Conservation (phyloP, 2,888 invertebrate genomes). For the Bugulina stolonifera region DNA sequence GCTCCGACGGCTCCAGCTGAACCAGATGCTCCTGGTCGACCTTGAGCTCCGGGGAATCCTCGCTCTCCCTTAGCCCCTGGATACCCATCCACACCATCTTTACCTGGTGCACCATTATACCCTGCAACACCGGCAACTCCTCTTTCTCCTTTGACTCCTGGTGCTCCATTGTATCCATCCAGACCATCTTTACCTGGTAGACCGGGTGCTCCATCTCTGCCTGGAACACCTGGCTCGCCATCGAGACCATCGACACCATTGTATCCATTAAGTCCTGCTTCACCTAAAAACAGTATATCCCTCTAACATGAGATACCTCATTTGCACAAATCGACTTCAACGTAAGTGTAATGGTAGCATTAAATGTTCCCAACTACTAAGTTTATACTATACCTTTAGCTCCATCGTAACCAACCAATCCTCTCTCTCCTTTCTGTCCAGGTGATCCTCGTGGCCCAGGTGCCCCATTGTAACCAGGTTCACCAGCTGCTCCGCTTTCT, state of each 20-base stretch:
- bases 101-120: conserved; percentile 6
- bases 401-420: background rate
- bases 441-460: background rate
- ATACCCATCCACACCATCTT: background rate
- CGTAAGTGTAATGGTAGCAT: too few relatives aligned
- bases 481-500: conserved; percentile 24
- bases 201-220: conserved; percentile 26
- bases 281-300: background rate
- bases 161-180: conserved; percentile 9
- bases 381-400: conserved; percentile 5
- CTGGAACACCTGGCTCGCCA: conserved; percentile 10
- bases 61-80: background rate
- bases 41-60: background rate
- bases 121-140: conserved; percentile 1
- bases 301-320: too few relatives aligned
- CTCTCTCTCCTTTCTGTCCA: conserved; percentile 2
- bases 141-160: background rate
- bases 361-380: background rate
- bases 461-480: conserved; percentile 21
- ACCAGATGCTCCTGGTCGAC: background rate
- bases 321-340: too few relatives aligned
- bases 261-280: background rate
- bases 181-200: conserved; percentile 14
- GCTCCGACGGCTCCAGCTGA: background rate
- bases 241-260: conserved; percentile 3